Percentiles rank a stretch among this genome's conserved stretches.
These are phyloP conservation scores for Glyphotaelius pellucidus DNA, from an alignment of 2,888 invertebrate genomes.

Conservation along the genomic window DNA sequence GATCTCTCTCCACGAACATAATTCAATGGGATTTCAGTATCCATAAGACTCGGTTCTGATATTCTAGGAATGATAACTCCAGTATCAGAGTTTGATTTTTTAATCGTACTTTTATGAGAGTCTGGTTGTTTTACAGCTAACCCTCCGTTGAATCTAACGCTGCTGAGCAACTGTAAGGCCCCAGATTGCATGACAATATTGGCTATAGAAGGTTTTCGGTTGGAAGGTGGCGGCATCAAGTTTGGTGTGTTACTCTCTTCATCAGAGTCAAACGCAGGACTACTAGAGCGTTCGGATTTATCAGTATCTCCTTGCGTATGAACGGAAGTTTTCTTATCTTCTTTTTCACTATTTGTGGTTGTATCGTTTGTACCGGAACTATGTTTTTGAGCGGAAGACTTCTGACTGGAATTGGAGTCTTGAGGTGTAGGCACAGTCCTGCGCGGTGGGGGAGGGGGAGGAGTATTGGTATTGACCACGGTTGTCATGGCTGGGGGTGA, in stretches of 20 bases:
- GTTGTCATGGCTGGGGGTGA: conserved; percentile 72
- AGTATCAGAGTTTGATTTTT: conserved; percentile 69
- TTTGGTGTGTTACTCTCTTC: conserved; percentile 82
- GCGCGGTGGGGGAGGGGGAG: conserved; percentile 66
- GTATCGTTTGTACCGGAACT: conserved; percentile 79
- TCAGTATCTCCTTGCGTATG: conserved; percentile 79
- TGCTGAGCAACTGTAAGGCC: conserved; percentile 76
- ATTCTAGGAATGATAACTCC: conserved; percentile 79
- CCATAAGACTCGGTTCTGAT: conserved; percentile 81
- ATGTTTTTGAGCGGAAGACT: conserved; percentile 79
- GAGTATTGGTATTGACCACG: conserved; percentile 54
- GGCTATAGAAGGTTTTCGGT: conserved; percentile 82
- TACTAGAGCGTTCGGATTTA: conserved; percentile 91
- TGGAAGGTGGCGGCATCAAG: conserved; percentile 75
- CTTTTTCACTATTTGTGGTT: conserved; percentile 76
- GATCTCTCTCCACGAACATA: neutral
- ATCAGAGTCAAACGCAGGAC: conserved; percentile 96
- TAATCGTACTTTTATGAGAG: conserved; percentile 58
- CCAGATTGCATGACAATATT: conserved; percentile 84
- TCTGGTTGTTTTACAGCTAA: conserved; percentile 69
- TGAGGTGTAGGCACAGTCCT: conserved; percentile 71
- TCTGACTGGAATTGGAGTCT: conserved; percentile 80
- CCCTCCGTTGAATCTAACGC: conserved; percentile 78
- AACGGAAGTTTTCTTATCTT: conserved; percentile 70
- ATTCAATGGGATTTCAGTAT: conserved; percentile 76